Conservation (phyloP, 2,888 invertebrate genomes). For the Aspidiotus destructor region DNA sequence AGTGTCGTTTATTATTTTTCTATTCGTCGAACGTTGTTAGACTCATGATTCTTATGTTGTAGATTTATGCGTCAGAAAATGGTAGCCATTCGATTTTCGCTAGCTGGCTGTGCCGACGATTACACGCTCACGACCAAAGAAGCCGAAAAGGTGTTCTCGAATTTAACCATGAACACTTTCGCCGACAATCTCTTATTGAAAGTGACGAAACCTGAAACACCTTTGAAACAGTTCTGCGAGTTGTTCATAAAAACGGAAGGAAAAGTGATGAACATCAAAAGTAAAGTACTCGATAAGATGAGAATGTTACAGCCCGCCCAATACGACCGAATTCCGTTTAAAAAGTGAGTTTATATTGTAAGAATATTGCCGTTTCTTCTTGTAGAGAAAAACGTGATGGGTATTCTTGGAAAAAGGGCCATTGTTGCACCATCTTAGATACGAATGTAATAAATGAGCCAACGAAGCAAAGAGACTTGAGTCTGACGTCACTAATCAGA, state of each 20-base stretch:
- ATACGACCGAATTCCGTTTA: slow-evolving; percentile 1
- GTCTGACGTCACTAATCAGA: too few relatives aligned
- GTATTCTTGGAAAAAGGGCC: too few relatives aligned
- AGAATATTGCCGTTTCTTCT: not conserved
- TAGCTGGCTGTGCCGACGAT: slow-evolving; percentile 55
- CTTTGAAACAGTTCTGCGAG: slow-evolving; percentile 62
- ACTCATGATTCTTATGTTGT: not conserved
- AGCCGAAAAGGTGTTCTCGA: slow-evolving; percentile 61
- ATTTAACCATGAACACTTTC: slow-evolving; percentile 49
- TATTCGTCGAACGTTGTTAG: not conserved
- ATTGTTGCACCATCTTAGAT: too few relatives aligned
- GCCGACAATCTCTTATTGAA: slow-evolving; percentile 52
- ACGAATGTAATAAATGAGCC: too few relatives aligned
- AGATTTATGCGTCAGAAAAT: slow-evolving; percentile 54
- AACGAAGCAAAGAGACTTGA: too few relatives aligned
- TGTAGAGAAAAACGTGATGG: too few relatives aligned
- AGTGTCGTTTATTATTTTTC: not conserved
- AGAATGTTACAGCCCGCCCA: slow-evolving; percentile 20
- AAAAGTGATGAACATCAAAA: slow-evolving; percentile 46
- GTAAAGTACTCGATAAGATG: slow-evolving; percentile 43
- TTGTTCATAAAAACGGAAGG: slow-evolving; percentile 49
- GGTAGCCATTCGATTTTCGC: slow-evolving; percentile 63
- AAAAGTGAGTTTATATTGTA: slow-evolving; percentile 17
- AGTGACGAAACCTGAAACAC: slow-evolving; percentile 45
- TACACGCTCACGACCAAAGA: slow-evolving; percentile 47